phyloP scores from a whole-genome alignment of 2,888 invertebrate species.

The Tryphoninae sp. region DNA sequence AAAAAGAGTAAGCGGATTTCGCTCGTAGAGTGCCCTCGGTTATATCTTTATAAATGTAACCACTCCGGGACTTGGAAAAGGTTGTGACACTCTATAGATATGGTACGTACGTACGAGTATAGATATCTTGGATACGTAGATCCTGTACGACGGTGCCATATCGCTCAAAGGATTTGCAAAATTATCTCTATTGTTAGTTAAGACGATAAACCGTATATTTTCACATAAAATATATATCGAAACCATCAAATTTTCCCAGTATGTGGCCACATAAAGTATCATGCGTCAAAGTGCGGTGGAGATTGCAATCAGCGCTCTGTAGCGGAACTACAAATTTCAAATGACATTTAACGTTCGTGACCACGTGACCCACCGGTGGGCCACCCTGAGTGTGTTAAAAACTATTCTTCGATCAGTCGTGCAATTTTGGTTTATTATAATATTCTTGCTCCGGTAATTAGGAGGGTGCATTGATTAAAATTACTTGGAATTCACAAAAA shows the following conservation, averaged over 20 bases:
- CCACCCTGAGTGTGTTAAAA: not conserved
- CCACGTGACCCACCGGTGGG: too few species aligned
- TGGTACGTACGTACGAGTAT: slow-evolving; percentile 57
- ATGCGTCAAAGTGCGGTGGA: slow-evolving; percentile 49
- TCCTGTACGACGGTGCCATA: slow-evolving; percentile 62
- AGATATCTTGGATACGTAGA: slow-evolving; percentile 16
- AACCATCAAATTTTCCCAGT: slow-evolving; percentile 48
- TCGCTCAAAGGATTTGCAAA: slow-evolving; percentile 78
- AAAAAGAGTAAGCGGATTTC: slow-evolving; percentile 78
- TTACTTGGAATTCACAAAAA: too few species aligned
- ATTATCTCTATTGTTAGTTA: slow-evolving; percentile 66
- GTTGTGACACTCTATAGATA: slow-evolving; percentile 19
- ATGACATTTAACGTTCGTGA: not conserved
- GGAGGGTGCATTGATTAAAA: too few species aligned
- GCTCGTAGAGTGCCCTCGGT: slow-evolving; percentile 75
- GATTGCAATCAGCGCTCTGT: slow-evolving; percentile 30
- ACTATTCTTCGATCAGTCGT: not conserved
- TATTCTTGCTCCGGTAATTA: too few species aligned
- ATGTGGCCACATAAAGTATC: slow-evolving; percentile 2
- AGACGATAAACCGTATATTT: slow-evolving; percentile 56
- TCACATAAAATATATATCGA: slow-evolving; percentile 51
- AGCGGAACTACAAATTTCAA: not conserved
- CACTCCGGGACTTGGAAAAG: slow-evolving; percentile 71
- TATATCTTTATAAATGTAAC: slow-evolving; percentile 82
- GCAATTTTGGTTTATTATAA: not conserved